Percentiles rank a stretch among this genome's conserved stretches.
phyloP scores from a whole-genome alignment of 2,888 invertebrate species.

The Synergus itoensis region DNA sequence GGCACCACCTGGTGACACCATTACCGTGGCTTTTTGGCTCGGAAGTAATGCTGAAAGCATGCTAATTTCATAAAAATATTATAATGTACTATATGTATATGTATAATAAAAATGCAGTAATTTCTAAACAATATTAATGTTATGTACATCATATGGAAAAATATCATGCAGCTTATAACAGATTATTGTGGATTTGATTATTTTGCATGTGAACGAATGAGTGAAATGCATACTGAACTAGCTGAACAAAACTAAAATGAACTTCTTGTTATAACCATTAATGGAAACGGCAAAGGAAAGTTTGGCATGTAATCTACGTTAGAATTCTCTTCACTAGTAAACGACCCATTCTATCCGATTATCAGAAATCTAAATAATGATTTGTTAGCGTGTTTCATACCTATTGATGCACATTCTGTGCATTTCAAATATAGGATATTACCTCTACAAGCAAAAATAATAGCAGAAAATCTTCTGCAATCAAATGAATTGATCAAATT shows the following conservation, averaged over 20 bases:
- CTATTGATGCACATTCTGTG: constrained; percentile 38
- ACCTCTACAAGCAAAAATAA: constrained; percentile 4
- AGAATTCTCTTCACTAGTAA: constrained; percentile 58
- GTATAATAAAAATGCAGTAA: too few species aligned
- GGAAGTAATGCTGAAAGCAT: neutral
- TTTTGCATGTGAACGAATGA: neutral
- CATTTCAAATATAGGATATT: constrained; percentile 42
- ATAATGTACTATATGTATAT: neutral
- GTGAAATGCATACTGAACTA: neutral
- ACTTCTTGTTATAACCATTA: neutral
- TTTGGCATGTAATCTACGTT: constrained; percentile 54
- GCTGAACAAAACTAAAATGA: neutral
- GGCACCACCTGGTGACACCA: constrained; percentile 17
- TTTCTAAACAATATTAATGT: too few species aligned
- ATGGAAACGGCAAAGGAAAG: constrained; percentile 39
- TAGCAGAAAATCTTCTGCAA: constrained; percentile 7
- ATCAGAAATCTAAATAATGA: constrained; percentile 69
- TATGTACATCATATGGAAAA: too few species aligned
- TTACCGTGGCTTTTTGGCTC: neutral
- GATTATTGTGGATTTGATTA: too few species aligned
- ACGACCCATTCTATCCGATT: constrained; percentile 65
- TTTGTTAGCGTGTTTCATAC: constrained; percentile 65
- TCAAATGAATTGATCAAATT: constrained; percentile 19
- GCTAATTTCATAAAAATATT: neutral
- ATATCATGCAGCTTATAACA: too few species aligned